Evolutionary conservation across 2,113 vertebrate genomes (phyloP), one percentile per base, ranked within the genome.

Genomic region (Pelodiscus sinensis): DNA sequence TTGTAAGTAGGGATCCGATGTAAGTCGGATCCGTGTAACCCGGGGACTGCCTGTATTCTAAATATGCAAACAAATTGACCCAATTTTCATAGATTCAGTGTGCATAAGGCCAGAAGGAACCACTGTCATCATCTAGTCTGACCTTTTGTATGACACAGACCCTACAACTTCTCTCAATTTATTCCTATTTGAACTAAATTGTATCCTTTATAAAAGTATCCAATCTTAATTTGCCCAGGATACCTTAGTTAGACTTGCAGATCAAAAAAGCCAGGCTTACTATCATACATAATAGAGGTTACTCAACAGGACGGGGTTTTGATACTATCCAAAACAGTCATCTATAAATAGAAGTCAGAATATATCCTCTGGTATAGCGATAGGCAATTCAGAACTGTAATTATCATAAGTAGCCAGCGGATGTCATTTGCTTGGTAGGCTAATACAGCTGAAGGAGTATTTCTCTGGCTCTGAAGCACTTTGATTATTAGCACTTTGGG

Each of bases 321-420:
- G 89, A 88, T 86, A 84, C 89, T 93, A 79, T 92, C 94, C 91
- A 95, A 85, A 96, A 38, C 38, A 93, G 56, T 27, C 29, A 3
- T 90, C 93, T 95, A 96, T 97, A 97, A 96, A 97, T 95, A 97
- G 96, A 97, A 95, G 55, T 84, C 6, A 89, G 80, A 96, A 92
- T 96, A 93, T 85, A 88, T 97, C 92, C 85, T 95, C 82, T 88
- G 77, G 52, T 90, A 83, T 93, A 96, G 79, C 60, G 68, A 87
- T 88, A 92, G 79, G 85, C 79, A 94, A 84, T 96, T 92, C 60
- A 94, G 88, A 93, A 92, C 44, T 84, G 54, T 95, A 96, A 97
- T 96, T 97, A 96, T 90, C 81, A 84, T 89, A 96, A 95, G 96
- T 95, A 90, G 82, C 77, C 79, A 87, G 15, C 1, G 1, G 87